These are phyloP conservation scores for Eumerus sabulonum DNA, from an alignment of 2,888 invertebrate species.

Conservation along the genomic window DNA sequence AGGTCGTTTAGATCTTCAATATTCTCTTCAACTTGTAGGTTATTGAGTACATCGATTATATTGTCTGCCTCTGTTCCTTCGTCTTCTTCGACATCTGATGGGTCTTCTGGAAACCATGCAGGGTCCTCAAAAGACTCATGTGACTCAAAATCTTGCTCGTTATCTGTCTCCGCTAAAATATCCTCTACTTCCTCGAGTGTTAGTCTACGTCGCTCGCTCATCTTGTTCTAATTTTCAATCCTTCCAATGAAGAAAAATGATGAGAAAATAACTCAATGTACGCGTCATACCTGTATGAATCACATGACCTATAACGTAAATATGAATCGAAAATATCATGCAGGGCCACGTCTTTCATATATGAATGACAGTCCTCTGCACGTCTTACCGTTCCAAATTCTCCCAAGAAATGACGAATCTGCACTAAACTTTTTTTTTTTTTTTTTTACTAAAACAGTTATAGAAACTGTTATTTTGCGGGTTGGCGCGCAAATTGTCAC, in stretches of 20 bases:
- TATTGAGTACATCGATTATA: background rate
- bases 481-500: background rate
- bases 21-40: conserved; percentile 1
- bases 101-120: conserved; percentile 1
- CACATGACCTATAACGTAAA: background rate
- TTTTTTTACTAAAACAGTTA: conserved; percentile 6
- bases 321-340: background rate
- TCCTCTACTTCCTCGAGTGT: conserved; percentile 2
- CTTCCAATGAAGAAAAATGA: background rate
- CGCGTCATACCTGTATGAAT: conserved; percentile 3
- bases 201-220: conserved; percentile 6
- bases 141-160: conserved; percentile 7
- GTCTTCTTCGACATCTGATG: conserved; percentile 16
- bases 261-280: background rate
- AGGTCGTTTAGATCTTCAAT: conserved; percentile 1
- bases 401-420: background rate
- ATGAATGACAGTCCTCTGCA: conserved; percentile 1
- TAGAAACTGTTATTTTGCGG: background rate
- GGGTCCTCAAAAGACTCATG: conserved; percentile 6
- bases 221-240: conserved; percentile 7
- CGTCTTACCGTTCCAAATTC: background rate
- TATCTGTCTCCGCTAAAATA: background rate
- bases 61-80: conserved; percentile 2
- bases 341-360: conserved; percentile 1
- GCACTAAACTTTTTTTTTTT: background rate